phyloP scores from a whole-genome alignment of 2,797 vertebrate genomes.

The Schizopygopsis malacanthus region DNA sequence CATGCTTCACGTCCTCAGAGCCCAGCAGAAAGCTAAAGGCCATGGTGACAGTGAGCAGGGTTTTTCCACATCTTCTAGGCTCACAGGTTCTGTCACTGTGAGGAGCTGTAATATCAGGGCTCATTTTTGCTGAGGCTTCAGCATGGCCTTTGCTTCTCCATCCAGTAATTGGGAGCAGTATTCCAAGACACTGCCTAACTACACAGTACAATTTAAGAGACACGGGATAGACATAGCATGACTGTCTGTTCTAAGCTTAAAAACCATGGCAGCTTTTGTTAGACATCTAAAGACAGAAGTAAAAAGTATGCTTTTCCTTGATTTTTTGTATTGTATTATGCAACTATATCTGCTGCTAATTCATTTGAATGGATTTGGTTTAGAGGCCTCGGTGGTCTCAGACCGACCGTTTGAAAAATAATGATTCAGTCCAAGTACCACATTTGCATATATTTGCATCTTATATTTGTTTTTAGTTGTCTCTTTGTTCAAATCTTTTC shows the following conservation, averaged over 20 bases:
- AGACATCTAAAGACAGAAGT: slow-evolving; percentile 22
- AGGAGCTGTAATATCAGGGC: slow-evolving; percentile 24
- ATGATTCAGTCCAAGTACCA: slow-evolving; percentile 27
- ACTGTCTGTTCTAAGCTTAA: slow-evolving; percentile 21
- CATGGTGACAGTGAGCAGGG: slow-evolving; percentile 25
- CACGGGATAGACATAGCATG: slow-evolving; percentile 6
- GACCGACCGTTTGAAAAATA: slow-evolving; percentile 43
- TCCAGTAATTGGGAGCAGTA: slow-evolving; percentile 52
- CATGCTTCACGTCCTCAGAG: slow-evolving; percentile 18
- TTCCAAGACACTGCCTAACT: slow-evolving; percentile 30
- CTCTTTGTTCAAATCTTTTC: slow-evolving; percentile 6
- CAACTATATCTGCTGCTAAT: slow-evolving; percentile 2
- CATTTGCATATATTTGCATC: slow-evolving; percentile 48
- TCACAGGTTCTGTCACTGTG: slow-evolving; percentile 30
- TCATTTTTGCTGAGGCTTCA: slow-evolving; percentile 31
- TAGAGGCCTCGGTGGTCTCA: slow-evolving; percentile 40
- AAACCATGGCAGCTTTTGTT: slow-evolving; percentile 9
- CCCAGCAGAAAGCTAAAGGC: slow-evolving; percentile 16
- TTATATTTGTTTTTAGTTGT: slow-evolving; percentile 34
- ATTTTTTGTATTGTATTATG: slow-evolving; percentile 8
- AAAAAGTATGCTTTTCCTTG: background rate
- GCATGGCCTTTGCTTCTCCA: slow-evolving; percentile 27
- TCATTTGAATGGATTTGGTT: slow-evolving; percentile 33
- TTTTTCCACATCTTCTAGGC: slow-evolving; percentile 16
- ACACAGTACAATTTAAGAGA: slow-evolving; percentile 41